phyloP scores from a whole-genome alignment of 2,113 vertebrate species.

The Arizona elegans region DNA sequence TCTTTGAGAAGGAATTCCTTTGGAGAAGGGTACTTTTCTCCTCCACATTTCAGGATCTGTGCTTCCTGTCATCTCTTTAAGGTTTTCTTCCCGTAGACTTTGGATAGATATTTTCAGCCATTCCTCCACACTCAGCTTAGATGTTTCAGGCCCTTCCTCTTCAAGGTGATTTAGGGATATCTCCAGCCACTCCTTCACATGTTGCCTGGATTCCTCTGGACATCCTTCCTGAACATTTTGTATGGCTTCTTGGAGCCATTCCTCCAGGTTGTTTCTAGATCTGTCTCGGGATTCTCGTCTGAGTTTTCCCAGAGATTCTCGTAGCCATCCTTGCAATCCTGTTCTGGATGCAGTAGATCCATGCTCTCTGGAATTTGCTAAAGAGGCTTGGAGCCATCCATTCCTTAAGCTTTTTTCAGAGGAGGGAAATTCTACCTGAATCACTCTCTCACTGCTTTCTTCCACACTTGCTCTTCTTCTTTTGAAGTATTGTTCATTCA shows the following conservation, averaged over 20 bases:
- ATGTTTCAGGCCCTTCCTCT: not conserved
- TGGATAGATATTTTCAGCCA: not conserved
- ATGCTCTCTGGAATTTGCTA: not conserved
- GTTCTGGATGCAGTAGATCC: not conserved
- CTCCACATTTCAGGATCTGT: not conserved
- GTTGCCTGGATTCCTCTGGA: not conserved
- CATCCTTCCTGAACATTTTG: not conserved
- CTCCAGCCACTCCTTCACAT: not conserved
- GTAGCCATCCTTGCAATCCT: not conserved
- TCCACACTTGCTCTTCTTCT: not conserved
- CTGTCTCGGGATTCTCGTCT: fast-evolving
- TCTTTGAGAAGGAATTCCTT: not conserved
- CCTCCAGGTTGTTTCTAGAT: not conserved
- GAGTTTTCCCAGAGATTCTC: not conserved
- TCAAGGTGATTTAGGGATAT: not conserved
- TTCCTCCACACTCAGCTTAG: not conserved
- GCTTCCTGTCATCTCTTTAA: not conserved
- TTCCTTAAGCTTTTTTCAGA: not conserved
- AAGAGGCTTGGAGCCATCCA: not conserved
- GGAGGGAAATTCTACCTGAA: fast-evolving
- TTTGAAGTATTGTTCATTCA: not conserved
- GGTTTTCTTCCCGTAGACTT: not conserved
- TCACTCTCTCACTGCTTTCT: not conserved
- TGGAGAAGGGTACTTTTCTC: not conserved
- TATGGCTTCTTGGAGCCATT: not conserved